phyloP scores from a whole-genome alignment of 2,888 invertebrate species.

The Tetragnatha montana region DNA sequence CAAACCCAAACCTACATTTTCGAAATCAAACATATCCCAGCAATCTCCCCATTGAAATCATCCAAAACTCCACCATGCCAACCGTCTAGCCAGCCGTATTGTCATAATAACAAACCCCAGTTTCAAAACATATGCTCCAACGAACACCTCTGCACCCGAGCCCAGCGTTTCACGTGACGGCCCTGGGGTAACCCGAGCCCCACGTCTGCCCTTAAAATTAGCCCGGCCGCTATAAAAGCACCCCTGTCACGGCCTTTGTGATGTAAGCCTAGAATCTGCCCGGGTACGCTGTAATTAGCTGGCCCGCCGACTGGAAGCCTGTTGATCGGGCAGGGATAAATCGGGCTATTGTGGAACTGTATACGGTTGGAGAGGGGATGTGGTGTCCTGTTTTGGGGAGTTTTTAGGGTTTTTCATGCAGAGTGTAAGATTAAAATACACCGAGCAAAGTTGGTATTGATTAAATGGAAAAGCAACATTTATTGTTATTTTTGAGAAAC shows the following conservation, averaged over 20 bases:
- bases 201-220: constrained; percentile 49
- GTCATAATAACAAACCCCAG: neutral
- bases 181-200: neutral
- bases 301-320: neutral
- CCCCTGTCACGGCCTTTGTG: constrained; percentile 39
- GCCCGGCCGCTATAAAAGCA: constrained; percentile 29
- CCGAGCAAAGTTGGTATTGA: no score
- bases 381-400: no score
- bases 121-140: neutral
- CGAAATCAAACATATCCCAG: no score
- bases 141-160: neutral
- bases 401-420: no score
- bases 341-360: no score
- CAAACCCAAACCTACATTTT: neutral
- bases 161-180: constrained; percentile 3
- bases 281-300: constrained; percentile 38
- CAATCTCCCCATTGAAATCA: no score
- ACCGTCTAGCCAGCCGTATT: neutral
- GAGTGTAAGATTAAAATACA: no score
- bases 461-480: no score
- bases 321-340: neutral
- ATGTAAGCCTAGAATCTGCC: neutral
- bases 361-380: no score
- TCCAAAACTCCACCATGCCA: neutral
- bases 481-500: no score